Percentiles rank a stretch among this genome's conserved stretches.
phyloP scores from a whole-genome alignment of 2,113 vertebrate genomes.

The Ptilorrhoa leucosticta region DNA sequence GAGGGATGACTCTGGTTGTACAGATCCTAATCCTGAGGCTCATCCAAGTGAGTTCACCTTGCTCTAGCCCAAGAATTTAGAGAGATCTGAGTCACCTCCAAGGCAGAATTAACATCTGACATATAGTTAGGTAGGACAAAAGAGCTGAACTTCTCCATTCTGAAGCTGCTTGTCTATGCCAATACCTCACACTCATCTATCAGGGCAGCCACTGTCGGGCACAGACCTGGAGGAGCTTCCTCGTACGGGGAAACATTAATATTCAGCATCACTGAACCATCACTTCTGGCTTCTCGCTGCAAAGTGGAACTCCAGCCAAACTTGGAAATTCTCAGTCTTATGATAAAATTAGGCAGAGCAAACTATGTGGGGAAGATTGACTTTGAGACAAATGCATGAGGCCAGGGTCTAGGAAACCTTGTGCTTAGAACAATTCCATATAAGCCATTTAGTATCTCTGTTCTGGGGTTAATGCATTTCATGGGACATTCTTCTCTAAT shows the following conservation, averaged over 20 bases:
- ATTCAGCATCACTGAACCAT: not conserved
- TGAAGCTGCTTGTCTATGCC: not conserved
- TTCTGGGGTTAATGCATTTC: not conserved
- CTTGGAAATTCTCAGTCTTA: not conserved
- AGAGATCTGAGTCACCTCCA: not conserved
- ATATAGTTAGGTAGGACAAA: not conserved
- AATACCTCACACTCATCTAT: fast-evolving
- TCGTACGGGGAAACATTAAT: not conserved
- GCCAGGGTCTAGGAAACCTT: not conserved
- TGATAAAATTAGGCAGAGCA: not conserved
- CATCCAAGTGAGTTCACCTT: not conserved
- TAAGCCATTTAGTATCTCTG: not conserved
- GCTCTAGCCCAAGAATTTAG: not conserved
- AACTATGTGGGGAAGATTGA: not conserved
- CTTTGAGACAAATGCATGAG: not conserved
- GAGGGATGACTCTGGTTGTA: not conserved
- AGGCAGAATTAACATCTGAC: not conserved
- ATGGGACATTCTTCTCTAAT: not conserved
- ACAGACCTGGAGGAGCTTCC: not conserved
- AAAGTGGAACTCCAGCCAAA: not conserved
- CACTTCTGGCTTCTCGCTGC: not conserved
- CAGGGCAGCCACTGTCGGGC: not conserved
- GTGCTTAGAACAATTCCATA: not conserved
- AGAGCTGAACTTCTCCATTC: not conserved
- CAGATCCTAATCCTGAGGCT: not conserved